Base-by-base conservation (phyloP, 2,888 invertebrate genomes). In the Drosophila differens region DNA sequence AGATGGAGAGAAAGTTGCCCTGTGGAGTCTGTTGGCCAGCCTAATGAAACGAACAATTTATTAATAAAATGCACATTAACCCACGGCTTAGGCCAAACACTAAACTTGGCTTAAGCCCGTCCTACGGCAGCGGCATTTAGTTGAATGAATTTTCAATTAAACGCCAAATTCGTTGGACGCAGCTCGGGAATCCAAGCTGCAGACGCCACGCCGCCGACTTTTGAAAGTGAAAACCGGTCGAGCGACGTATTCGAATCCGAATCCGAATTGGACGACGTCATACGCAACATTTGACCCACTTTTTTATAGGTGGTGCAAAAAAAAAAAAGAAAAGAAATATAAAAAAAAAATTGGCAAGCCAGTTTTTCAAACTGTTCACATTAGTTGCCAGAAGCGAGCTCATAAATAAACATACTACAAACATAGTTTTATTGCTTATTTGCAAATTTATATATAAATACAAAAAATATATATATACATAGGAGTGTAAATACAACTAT, bases 61-160 rank as follows among this genome's bases (percentile, higher is more conserved):
- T 90, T 82, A 90, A 86, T 86, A 82, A 78, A 83, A 85, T 76
- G 74, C 87, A 89, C 83, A 88, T 88, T 90, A 90, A 76, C 85
- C 85, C 88, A 90, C 85, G 89, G 79, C 70, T 81, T 69, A 52
- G 78, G 69, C 60, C 63, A 66, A 58, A 51, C 51, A 39, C 74
- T 35, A 60, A 52, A 71, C 44, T 33, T 60, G 66, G 59, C 68
- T 37, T 22, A 33, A 39, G 39, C 25, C 54, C 52, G 22, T 14
- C 51, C 57, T 39, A 52, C 63, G 44, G 66, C 76, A 57, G 64
- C 61, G 81, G 74, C 55, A 74, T 84, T 83, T 83, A 80, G 90
- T 72, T 80, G 80, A 90, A 83, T 87, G 84, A 80, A 90, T 87
- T 87, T 87, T 86, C 89, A 90, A 90, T 89, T 84, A 90, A 76